phyloP scores from a whole-genome alignment of 2,113 vertebrate genomes.

The Marmota monax region DNA sequence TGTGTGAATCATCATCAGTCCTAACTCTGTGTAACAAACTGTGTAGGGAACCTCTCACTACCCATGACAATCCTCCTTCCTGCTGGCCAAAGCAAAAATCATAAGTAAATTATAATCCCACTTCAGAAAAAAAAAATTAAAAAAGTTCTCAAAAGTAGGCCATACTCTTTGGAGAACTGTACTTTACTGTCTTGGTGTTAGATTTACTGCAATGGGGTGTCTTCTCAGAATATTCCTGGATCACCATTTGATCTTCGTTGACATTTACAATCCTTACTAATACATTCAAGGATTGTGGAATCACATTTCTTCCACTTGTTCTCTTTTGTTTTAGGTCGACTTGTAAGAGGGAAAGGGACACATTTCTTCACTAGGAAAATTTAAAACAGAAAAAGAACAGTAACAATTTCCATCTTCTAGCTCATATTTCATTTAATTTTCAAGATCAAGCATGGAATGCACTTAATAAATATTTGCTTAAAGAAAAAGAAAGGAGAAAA shows the following conservation, averaged over 20 bases:
- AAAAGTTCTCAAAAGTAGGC: neutral
- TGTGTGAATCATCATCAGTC: neutral
- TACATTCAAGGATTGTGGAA: neutral
- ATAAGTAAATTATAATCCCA: neutral
- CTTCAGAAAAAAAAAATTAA: neutral
- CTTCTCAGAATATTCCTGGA: neutral
- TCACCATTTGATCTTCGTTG: neutral
- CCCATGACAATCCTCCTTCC: neutral
- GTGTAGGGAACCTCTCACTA: neutral
- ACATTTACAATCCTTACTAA: neutral
- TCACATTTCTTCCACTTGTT: neutral
- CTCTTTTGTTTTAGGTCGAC: neutral
- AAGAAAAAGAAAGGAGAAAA: neutral
- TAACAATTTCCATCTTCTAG: neutral
- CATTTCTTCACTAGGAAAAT: conserved; percentile 7
- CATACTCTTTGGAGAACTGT: neutral
- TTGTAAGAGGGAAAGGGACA: neutral
- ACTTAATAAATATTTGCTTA: conserved; percentile 36
- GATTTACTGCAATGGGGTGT: rapidly evolving
- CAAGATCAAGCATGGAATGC: neutral
- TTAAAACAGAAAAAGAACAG: neutral
- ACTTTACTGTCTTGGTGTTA: neutral
- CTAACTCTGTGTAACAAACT: neutral
- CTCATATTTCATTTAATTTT: conserved; percentile 7
- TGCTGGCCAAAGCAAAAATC: neutral